Evolutionary conservation across 2,113 vertebrate species (phyloP).

Genomic region (Paratilapia polleni): DNA sequence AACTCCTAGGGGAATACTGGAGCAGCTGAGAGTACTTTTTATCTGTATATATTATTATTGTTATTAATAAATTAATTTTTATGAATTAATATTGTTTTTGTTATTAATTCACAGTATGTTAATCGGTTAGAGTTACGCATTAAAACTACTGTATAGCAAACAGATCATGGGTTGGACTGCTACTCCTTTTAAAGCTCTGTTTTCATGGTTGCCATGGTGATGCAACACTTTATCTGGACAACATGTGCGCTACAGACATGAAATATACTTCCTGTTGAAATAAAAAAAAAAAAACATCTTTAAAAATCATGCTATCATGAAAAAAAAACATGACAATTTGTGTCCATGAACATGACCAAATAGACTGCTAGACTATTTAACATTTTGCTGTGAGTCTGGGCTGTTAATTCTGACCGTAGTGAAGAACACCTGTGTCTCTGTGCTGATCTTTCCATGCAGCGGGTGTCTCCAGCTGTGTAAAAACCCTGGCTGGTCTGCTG

Average conservation of each 20-base stretch:
- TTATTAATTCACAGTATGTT: not conserved
- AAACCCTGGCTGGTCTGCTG: not conserved
- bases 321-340: not conserved
- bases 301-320: not conserved
- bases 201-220: not conserved
- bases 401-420: not conserved
- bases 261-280: not conserved
- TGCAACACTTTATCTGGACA: not conserved
- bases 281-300: too few species aligned
- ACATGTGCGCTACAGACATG: not conserved
- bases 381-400: not conserved
- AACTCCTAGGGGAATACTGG: not conserved
- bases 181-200: not conserved
- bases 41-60: not conserved
- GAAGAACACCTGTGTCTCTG: not conserved
- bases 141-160: not conserved
- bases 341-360: not conserved
- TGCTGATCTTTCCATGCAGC: not conserved
- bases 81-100: not conserved
- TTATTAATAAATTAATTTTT: too few species aligned
- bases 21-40: not conserved
- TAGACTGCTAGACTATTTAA: not conserved
- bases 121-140: not conserved
- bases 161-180: not conserved
- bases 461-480: not conserved